Conservation (phyloP, 2,113 vertebrate genomes). For the Onychorhynchus coronatus region DNA sequence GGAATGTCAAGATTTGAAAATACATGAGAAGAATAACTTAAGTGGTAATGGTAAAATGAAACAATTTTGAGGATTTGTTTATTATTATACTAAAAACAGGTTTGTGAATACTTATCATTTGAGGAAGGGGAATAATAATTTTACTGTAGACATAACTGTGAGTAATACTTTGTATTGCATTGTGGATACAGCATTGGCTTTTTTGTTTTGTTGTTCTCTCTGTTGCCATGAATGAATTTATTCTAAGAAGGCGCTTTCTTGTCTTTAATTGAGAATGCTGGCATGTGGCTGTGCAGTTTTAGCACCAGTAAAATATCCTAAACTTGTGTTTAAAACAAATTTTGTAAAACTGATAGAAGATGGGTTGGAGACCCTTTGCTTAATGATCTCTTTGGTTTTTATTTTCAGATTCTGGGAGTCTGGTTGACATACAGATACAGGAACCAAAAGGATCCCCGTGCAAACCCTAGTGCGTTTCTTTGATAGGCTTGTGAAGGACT, state of each 20-base stretch:
- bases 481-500: conserved; percentile 68
- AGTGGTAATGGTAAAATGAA: background rate
- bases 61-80: background rate
- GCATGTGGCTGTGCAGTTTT: background rate
- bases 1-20: background rate
- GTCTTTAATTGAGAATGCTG: background rate
- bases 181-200: background rate
- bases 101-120: background rate
- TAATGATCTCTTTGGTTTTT: background rate
- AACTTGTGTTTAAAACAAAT: background rate
- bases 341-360: background rate
- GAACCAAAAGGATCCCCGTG: conserved; percentile 92
- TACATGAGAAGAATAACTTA: background rate
- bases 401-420: conserved; percentile 89
- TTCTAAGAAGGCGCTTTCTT: background rate
- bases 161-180: background rate
- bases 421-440: conserved; percentile 94
- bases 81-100: background rate
- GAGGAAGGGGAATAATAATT: background rate
- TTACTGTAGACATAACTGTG: background rate
- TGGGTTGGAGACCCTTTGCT: background rate
- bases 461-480: conserved; percentile 94
- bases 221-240: background rate
- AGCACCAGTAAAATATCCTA: background rate
- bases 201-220: background rate